Evolutionary conservation across 2,797 vertebrate genomes (phyloP).

Genomic region (Dromococcyx pavoninus): DNA sequence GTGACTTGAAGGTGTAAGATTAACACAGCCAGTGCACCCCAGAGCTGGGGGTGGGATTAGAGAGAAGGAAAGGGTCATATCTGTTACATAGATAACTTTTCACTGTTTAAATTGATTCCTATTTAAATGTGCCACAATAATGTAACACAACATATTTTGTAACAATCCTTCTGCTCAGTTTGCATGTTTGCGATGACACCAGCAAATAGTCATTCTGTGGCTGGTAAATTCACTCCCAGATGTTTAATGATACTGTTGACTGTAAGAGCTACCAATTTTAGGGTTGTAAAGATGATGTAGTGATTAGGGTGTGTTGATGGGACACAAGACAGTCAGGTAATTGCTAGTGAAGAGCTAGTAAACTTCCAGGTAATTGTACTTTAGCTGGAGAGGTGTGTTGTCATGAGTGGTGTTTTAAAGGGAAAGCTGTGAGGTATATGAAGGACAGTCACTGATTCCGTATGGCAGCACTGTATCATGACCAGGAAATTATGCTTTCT

Average conservation of each 20-base stretch:
- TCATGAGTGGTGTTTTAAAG: not conserved
- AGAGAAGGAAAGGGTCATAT: not conserved
- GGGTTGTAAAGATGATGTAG: not conserved
- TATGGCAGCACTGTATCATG: not conserved
- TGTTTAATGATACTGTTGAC: slow-evolving; percentile 17
- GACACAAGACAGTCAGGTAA: slow-evolving; percentile 4
- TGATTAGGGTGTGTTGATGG: slow-evolving; percentile 36
- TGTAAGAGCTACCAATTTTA: not conserved
- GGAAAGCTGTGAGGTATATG: not conserved
- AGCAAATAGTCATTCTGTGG: not conserved
- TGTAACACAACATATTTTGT: not conserved
- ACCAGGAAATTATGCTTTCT: slow-evolving; percentile 24
- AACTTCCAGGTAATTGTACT: slow-evolving; percentile 57
- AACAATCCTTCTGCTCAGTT: not conserved
- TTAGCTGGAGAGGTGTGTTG: slow-evolving; percentile 17
- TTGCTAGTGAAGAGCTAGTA: slow-evolving; percentile 24
- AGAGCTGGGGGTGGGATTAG: not conserved
- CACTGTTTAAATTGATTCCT: not conserved
- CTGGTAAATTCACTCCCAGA: not conserved
- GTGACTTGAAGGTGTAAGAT: not conserved
- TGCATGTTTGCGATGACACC: slow-evolving; percentile 13
- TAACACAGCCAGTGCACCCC: not conserved
- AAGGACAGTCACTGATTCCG: slow-evolving; percentile 7
- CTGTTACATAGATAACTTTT: not conserved
- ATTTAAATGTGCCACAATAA: too few species aligned